Evolutionary conservation across 2,113 vertebrate genomes (phyloP).

Genomic region (Junco hyemalis): DNA sequence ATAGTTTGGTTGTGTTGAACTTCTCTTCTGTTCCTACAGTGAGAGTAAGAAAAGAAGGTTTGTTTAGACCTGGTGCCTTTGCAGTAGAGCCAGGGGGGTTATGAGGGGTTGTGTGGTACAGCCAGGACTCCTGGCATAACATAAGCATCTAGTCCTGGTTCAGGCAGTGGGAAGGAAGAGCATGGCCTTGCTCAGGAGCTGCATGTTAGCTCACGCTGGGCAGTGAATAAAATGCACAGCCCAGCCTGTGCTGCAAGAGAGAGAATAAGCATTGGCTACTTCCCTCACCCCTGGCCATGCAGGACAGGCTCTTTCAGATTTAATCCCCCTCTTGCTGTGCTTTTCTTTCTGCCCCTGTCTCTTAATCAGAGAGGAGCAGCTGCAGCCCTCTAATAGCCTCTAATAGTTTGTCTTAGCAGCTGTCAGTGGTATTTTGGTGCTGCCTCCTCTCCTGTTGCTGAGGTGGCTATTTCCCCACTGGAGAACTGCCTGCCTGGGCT

Average conservation of each 20-base stretch:
- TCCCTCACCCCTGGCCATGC: rapidly evolving
- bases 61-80: background rate
- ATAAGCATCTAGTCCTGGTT: background rate
- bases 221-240: background rate
- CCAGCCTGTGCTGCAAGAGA: background rate
- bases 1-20: background rate
- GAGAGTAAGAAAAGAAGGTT: background rate
- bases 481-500: background rate
- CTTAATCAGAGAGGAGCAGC: constrained; percentile 9
- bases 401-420: background rate
- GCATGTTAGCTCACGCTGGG: rapidly evolving
- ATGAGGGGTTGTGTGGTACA: background rate
- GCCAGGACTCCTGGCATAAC: background rate
- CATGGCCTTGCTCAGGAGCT: background rate
- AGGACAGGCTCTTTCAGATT: background rate
- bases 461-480: background rate
- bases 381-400: background rate
- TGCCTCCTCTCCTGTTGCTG: background rate
- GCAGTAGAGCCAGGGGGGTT: background rate
- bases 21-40: background rate
- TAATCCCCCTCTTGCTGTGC: rapidly evolving
- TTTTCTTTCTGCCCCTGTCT: background rate
- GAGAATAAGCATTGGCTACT: background rate
- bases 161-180: background rate
- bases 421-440: background rate